phyloP scores from a whole-genome alignment of 1,140 invertebrate genomes.

The Drosophila willistoni region DNA sequence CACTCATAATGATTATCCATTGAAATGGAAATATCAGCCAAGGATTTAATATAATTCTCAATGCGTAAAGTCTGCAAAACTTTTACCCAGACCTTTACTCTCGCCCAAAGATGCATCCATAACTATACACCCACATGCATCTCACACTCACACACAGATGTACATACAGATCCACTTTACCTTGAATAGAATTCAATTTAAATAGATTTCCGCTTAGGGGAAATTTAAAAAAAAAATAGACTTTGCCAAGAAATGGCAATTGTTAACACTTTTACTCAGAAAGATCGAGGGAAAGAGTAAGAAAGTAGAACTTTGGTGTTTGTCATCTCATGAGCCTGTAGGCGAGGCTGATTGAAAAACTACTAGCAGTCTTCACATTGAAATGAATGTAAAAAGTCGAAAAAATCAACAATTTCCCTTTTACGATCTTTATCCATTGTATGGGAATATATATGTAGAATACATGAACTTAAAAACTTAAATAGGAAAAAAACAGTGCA shows the following conservation, averaged over 20 bases:
- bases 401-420: slow-evolving; percentile 46
- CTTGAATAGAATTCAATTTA: slow-evolving; percentile 80
- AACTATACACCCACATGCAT: background rate
- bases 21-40: slow-evolving; percentile 79
- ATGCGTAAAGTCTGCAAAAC: slow-evolving; percentile 64
- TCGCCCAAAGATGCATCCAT: slow-evolving; percentile 17
- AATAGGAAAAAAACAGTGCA: background rate
- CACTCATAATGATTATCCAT: slow-evolving; percentile 82
- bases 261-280: slow-evolving; percentile 59
- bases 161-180: slow-evolving; percentile 55
- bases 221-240: slow-evolving; percentile 69
- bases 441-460: background rate
- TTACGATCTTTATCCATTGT: background rate
- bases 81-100: slow-evolving; percentile 54
- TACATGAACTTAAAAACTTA: background rate
- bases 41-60: slow-evolving; percentile 81
- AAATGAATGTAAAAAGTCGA: slow-evolving; percentile 27
- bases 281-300: slow-evolving; percentile 3
- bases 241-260: slow-evolving; percentile 60
- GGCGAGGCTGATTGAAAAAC: slow-evolving; percentile 75
- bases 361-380: slow-evolving; percentile 58
- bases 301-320: slow-evolving; percentile 17
- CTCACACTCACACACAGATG: slow-evolving; percentile 16
- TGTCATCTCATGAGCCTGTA: slow-evolving; percentile 23
- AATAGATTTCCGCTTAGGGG: slow-evolving; percentile 82